Conservation (phyloP, 2,113 vertebrate species). For the Mustelus asterias region DNA sequence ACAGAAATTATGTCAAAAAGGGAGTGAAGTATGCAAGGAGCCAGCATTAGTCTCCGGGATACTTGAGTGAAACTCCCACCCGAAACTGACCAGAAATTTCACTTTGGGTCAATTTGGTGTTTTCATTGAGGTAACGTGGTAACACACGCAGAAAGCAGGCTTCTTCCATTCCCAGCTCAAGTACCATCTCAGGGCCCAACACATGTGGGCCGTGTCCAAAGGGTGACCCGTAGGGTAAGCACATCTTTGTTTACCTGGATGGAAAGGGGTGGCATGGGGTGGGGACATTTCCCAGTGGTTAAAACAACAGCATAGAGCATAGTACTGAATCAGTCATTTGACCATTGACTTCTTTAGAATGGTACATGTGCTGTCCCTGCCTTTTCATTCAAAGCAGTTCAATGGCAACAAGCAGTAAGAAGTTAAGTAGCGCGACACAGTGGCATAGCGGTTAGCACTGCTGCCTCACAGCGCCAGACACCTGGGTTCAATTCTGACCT, state of each 20-base stretch:
- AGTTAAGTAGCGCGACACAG: too few species aligned
- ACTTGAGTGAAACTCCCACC: not conserved
- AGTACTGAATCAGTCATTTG: not conserved
- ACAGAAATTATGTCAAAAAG: not conserved
- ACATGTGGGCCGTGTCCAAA: not conserved
- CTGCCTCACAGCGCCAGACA: too few species aligned
- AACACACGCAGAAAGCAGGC: not conserved
- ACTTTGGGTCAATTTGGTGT: not conserved
- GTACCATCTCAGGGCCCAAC: not conserved
- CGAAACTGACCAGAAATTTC: not conserved
- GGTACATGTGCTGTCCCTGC: not conserved
- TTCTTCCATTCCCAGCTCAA: not conserved
- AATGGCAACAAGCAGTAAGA: not conserved
- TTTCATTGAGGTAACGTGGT: not conserved
- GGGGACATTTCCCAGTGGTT: not conserved
- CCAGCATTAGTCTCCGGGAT: too few species aligned
- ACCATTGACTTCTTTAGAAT: not conserved
- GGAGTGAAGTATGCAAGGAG: too few species aligned
- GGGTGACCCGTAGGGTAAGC: not conserved
- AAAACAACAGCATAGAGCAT: not conserved
- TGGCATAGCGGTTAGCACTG: too few species aligned
- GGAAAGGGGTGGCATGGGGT: not conserved
- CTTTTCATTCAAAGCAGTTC: not conserved
- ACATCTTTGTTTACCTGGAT: not conserved
- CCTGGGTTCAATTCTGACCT: too few species aligned